Evolutionary conservation across 2,888 invertebrate species (phyloP).

Genomic region (Drosophila paranaensis): DNA sequence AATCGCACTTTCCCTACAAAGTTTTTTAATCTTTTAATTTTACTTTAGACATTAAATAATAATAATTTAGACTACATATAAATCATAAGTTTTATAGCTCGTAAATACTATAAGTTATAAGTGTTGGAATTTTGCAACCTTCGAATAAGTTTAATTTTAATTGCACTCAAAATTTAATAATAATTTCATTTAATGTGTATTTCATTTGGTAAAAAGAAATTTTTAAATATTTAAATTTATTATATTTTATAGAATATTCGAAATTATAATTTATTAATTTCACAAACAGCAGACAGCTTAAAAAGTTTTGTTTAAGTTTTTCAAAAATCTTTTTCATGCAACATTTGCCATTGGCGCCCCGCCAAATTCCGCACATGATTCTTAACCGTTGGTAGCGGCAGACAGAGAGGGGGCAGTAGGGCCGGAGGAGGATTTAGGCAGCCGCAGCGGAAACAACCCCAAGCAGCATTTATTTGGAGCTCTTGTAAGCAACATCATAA

Average conservation of each 20-base stretch:
- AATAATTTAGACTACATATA: neutral
- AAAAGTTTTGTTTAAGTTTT: slow-evolving; percentile 14
- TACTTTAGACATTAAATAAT: neutral
- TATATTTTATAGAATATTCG: slow-evolving; percentile 16
- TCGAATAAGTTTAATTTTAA: neutral
- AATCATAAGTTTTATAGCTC: neutral
- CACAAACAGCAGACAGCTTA: slow-evolving; percentile 25
- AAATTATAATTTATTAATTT: slow-evolving; percentile 36
- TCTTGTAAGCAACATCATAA: slow-evolving; percentile 63
- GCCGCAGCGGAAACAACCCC: neutral
- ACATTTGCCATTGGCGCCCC: slow-evolving; percentile 38
- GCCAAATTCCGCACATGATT: slow-evolving; percentile 46
- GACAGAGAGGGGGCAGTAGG: neutral
- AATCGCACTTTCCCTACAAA: neutral
- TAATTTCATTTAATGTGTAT: neutral
- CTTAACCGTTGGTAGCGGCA: slow-evolving; percentile 2
- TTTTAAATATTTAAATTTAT: slow-evolving; percentile 20
- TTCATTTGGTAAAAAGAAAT: slow-evolving; percentile 22
- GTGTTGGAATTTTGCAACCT: neutral
- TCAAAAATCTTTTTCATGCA: slow-evolving; percentile 6
- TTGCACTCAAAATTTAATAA: neutral
- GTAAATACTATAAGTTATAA: neutral
- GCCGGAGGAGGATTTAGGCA: neutral
- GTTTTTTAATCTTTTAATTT: neutral
- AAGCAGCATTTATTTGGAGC: slow-evolving; percentile 16